Evolutionary conservation across 2,888 invertebrate genomes (phyloP).

Genomic region (Dione juno): DNA sequence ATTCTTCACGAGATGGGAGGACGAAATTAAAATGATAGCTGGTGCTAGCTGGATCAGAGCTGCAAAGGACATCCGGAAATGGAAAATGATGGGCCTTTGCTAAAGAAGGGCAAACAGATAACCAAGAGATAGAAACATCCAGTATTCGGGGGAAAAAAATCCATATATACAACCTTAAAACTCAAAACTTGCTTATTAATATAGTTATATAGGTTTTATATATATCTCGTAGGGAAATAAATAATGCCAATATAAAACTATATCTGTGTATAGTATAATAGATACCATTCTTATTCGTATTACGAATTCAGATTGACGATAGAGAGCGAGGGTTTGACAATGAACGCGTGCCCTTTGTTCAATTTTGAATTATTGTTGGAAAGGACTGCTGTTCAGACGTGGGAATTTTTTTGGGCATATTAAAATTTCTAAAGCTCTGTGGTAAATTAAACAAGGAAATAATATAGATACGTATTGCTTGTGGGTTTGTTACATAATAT

Average conservation of each 20-base stretch:
- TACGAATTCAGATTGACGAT: conserved; percentile 18
- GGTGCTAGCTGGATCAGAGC: too few species aligned
- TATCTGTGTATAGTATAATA: conserved; percentile 12
- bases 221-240: neutral
- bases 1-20: too few species aligned
- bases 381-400: conserved; percentile 22
- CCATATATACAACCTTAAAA: too few species aligned
- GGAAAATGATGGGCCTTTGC: too few species aligned
- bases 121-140: too few species aligned
- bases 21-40: too few species aligned
- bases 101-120: too few species aligned
- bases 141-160: too few species aligned
- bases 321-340: conserved; percentile 19
- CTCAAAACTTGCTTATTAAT: too few species aligned
- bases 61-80: too few species aligned
- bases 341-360: conserved; percentile 38
- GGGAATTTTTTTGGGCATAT: conserved; percentile 15
- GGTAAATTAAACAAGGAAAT: neutral
- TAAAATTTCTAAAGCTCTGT: neutral
- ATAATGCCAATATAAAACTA: neutral
- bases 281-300: conserved; percentile 17
- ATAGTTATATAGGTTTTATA: neutral
- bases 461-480: neutral
- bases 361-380: conserved; percentile 18
- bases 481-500: too few species aligned